Conservation (phyloP, 1,140 invertebrate genomes). For the Megalonaias nervosa region DNA sequence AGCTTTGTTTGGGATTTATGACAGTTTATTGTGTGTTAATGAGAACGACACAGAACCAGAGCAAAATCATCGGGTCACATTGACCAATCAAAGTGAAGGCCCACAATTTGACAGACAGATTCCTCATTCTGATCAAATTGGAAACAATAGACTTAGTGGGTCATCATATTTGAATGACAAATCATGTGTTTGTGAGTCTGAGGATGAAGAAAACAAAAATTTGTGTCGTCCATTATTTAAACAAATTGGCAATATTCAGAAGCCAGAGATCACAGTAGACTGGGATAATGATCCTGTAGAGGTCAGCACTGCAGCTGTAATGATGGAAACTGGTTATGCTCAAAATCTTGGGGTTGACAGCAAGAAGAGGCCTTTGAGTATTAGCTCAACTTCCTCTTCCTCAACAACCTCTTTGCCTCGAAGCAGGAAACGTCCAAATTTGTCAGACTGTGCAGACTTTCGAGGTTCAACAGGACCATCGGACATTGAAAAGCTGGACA, state of each 20-base stretch:
- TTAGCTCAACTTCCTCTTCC: slow-evolving; percentile 86
- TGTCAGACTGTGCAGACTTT: slow-evolving; percentile 28
- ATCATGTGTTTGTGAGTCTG: too few relatives aligned
- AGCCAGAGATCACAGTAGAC: too few relatives aligned
- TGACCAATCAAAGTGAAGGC: slow-evolving; percentile 17
- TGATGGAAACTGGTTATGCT: slow-evolving; percentile 11
- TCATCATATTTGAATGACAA: too few relatives aligned
- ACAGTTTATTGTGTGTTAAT: slow-evolving; percentile 68
- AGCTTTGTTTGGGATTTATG: slow-evolving; percentile 79
- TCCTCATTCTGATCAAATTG: too few relatives aligned
- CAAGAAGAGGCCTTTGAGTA: slow-evolving; percentile 80
- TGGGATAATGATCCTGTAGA: too few relatives aligned
- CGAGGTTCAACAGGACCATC: slow-evolving; percentile 11
- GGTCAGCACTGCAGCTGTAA: too few relatives aligned
- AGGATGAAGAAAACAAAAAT: too few relatives aligned
- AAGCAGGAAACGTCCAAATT: slow-evolving; percentile 56
- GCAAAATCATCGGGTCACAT: slow-evolving; percentile 4
- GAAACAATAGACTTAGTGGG: too few relatives aligned
- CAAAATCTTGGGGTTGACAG: slow-evolving; percentile 39
- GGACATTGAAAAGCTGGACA: slow-evolving; percentile 42
- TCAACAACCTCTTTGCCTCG: slow-evolving; percentile 77
- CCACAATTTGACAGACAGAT: too few relatives aligned
- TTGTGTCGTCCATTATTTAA: too few relatives aligned
- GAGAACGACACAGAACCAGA: not conserved
- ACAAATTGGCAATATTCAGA: too few relatives aligned